phyloP scores from a whole-genome alignment of 2,797 vertebrate species.

The Tapera naevia region DNA sequence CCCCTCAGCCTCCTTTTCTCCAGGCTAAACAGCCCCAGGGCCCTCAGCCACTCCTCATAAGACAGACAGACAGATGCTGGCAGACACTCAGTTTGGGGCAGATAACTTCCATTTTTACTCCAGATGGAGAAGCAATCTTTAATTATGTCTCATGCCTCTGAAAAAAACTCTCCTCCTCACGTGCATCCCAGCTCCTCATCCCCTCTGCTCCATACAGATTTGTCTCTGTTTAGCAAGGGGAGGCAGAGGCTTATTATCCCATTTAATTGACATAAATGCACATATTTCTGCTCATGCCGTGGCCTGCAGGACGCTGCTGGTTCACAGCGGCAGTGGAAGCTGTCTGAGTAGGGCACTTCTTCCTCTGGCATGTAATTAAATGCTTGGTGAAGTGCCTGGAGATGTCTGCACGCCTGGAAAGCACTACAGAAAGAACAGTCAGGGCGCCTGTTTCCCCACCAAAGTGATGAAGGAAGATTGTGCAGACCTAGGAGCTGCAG shows the following conservation, averaged over 20 bases:
- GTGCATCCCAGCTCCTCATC: accelerated
- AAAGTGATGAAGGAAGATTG: neutral
- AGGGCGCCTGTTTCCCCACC: accelerated
- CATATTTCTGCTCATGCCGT: too few species aligned
- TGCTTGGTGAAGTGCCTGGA: neutral
- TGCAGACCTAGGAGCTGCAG: neutral
- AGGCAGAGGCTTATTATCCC: neutral
- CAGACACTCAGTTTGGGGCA: accelerated
- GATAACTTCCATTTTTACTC: neutral
- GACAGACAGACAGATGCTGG: too few species aligned
- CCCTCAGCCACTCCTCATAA: too few species aligned
- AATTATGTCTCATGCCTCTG: neutral
- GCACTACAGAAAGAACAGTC: neutral
- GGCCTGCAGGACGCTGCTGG: neutral
- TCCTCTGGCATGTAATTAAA: neutral
- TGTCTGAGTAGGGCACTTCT: neutral
- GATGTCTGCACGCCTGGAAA: neutral
- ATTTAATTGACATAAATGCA: neutral
- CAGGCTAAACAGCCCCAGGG: too few species aligned
- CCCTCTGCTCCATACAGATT: accelerated
- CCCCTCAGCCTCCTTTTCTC: too few species aligned
- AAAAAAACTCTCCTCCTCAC: accelerated
- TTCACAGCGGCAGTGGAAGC: neutral
- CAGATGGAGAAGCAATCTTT: neutral
- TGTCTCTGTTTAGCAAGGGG: neutral